These are phyloP conservation scores for Pangasianodon gigas DNA, from an alignment of 2,113 vertebrate species.

Conservation along the genomic window DNA sequence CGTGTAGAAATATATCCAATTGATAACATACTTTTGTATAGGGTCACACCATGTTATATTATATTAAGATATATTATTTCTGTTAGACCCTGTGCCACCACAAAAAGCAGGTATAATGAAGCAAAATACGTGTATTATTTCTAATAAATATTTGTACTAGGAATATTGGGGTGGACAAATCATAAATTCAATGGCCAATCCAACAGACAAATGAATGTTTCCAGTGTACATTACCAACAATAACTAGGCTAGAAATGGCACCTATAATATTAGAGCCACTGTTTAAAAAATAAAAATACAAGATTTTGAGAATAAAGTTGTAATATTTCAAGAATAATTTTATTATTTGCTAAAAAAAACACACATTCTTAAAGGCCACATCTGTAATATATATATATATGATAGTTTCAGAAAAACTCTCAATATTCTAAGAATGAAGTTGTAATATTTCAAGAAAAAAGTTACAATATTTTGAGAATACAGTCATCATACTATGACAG, in stretches of 20 bases:
- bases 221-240: background rate
- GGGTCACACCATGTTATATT: background rate
- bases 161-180: background rate
- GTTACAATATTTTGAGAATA: background rate
- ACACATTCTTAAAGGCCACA: no score
- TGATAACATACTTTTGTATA: background rate
- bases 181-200: background rate
- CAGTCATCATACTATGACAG: background rate
- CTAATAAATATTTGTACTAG: background rate
- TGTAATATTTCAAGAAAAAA: no score
- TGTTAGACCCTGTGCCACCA: background rate
- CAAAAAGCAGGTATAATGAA: background rate
- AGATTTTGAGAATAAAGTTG: no score
- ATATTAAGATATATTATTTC: background rate
- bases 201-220: background rate
- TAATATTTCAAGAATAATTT: no score
- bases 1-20: slow-evolving; percentile 17
- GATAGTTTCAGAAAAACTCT: no score
- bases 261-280: background rate
- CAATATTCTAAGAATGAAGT: background rate
- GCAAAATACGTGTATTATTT: background rate
- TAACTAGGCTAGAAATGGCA: background rate
- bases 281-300: no score
- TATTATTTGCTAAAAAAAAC: no score
- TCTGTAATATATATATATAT: no score